Base-by-base conservation (phyloP, 2,113 vertebrate species). In the Serilophus lunatus region DNA sequence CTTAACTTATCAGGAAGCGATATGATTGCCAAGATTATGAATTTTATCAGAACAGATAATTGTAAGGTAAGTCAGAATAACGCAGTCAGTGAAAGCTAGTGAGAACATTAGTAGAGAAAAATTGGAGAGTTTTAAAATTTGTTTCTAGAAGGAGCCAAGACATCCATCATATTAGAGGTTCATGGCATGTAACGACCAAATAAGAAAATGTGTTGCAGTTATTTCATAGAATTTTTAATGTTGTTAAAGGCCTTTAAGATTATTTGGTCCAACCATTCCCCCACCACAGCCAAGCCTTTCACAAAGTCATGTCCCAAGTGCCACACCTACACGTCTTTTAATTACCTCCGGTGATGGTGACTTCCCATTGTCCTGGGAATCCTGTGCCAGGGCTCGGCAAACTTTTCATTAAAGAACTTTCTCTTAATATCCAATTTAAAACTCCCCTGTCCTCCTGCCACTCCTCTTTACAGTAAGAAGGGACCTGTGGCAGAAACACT, bases 231-330 rank as follows among this genome's bases (percentile, higher is more conserved):
- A 22, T 31, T 68, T 68, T 61, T 31, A 45, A 47, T 9, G 12
- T 8, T 45, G 69, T 9, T 53, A 75, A 75, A 35, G 11, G 25
- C 25, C 23, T 75, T 51, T 20, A 20, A 45, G 10, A 22, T 24
- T 9, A 7, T 5, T 28, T 13, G 60, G 11, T 38, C 9, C 24
- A 82, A 10, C 8, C 2, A 20, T 40, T 68, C 29, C 60, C 15
- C 13, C 38, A 76, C 14, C 2, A 10, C 5, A 40, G 8, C 17
- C 38, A 68, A 60, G 6, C 6, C n/a, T 38, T n/a, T 3, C 33
- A 38, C 6, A 66, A n/a, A 82, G 7, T 10, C 33, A 20, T 0
- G 0, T 18, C 2, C 36, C 33, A 29, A 20, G 69, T 20, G 29
- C 5, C 38, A 45, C 33, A 51, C 19, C 6, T 10, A 19, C 11